phyloP scores from a whole-genome alignment of 2,888 invertebrate genomes.

The Choreutis nemorana region DNA sequence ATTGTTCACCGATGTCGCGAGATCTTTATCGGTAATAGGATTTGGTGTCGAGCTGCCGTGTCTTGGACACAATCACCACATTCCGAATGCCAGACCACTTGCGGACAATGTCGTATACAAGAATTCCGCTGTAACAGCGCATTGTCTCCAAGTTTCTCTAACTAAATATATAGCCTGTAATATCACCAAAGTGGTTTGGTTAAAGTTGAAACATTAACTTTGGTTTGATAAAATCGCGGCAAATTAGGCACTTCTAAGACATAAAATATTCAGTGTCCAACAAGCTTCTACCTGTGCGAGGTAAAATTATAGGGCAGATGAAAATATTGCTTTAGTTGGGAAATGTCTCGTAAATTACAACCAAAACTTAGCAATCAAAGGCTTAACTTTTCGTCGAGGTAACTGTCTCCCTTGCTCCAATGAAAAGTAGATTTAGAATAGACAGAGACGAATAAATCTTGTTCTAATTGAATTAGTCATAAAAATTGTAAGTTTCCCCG shows the following conservation, averaged over 20 bases:
- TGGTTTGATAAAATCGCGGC: no score
- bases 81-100: conserved; percentile 28
- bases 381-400: conserved; percentile 20
- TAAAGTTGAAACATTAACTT: no score
- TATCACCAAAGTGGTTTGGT: no score
- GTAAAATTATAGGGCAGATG: conserved; percentile 16
- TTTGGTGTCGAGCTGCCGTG: conserved; percentile 25
- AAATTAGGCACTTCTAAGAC: conserved; percentile 8
- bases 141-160: no score
- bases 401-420: conserved; percentile 25
- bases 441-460: conserved; percentile 48
- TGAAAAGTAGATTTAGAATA: conserved; percentile 27
- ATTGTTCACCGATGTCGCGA: conserved; percentile 64
- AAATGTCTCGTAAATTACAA: conserved; percentile 33
- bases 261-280: conserved; percentile 10
- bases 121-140: no score
- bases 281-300: no score
- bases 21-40: conserved; percentile 62
- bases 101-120: no score
- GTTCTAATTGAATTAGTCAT: conserved; percentile 60
- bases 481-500: conserved; percentile 60
- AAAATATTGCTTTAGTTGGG: conserved; percentile 23
- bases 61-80: conserved; percentile 9
- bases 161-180: no score
- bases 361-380: conserved; percentile 33